phyloP scores from a whole-genome alignment of 2,113 vertebrate genomes.

The Polypterus bichir region DNA sequence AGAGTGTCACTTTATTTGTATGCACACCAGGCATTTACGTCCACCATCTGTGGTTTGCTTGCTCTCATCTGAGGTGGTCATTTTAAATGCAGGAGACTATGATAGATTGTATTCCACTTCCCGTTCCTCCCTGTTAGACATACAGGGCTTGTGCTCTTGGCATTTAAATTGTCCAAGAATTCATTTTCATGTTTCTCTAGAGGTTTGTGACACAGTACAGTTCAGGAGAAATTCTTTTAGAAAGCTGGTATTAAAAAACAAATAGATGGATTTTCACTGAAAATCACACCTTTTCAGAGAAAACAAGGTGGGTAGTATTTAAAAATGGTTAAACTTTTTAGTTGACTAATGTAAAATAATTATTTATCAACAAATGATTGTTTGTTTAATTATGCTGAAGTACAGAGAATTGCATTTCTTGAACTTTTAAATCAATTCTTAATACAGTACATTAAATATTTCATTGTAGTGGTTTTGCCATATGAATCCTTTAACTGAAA shows the following conservation, averaged over 20 bases:
- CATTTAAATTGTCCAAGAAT: conserved; percentile 22
- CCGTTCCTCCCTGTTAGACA: conserved; percentile 16
- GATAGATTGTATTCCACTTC: conserved; percentile 29
- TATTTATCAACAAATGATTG: too few relatives aligned
- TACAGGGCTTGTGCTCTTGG: conserved; percentile 11
- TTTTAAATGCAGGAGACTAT: conserved; percentile 35
- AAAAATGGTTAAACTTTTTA: too few relatives aligned
- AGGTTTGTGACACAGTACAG: conserved; percentile 2
- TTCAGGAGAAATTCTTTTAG: neutral
- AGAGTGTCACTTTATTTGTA: conserved; percentile 3
- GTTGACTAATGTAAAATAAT: too few relatives aligned
- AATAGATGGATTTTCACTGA: neutral
- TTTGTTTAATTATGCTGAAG: too few relatives aligned
- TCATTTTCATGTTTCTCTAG: neutral
- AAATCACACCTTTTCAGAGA: too few relatives aligned
- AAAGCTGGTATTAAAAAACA: neutral
- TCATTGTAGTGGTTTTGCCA: too few relatives aligned
- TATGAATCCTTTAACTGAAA: too few relatives aligned
- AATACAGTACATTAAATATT: too few relatives aligned
- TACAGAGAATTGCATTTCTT: too few relatives aligned
- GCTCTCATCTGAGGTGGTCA: conserved; percentile 26
- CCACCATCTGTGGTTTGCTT: conserved; percentile 16
- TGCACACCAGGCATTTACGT: conserved; percentile 17
- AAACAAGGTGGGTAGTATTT: too few relatives aligned
- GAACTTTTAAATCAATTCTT: too few relatives aligned